Conservation (phyloP, 1,140 invertebrate genomes). For the Zaprionus inermis region DNA sequence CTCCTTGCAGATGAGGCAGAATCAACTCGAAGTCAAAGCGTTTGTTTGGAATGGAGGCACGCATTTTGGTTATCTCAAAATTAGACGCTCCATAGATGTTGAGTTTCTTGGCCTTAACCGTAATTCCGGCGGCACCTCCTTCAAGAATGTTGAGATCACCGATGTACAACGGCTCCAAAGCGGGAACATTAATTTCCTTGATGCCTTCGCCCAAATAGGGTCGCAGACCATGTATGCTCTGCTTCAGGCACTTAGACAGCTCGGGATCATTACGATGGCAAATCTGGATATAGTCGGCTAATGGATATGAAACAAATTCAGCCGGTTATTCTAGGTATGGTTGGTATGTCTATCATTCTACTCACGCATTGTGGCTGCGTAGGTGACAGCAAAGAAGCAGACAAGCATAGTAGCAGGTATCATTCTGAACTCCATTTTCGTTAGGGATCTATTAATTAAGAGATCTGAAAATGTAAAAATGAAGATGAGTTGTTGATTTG, state of each 20-base stretch:
- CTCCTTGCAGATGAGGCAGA: slow-evolving; percentile 86
- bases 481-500: neutral
- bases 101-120: slow-evolving; percentile 85
- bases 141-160: slow-evolving; percentile 86
- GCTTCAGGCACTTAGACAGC: slow-evolving; percentile 85
- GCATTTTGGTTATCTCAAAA: slow-evolving; percentile 86
- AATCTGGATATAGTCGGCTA: slow-evolving; percentile 87
- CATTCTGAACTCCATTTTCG: slow-evolving; percentile 56
- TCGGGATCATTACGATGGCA: slow-evolving; percentile 86
- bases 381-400: slow-evolving; percentile 41
- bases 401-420: slow-evolving; percentile 40
- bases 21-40: slow-evolving; percentile 85
- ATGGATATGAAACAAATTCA: slow-evolving; percentile 31
- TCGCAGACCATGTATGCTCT: slow-evolving; percentile 85
- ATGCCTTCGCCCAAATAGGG: slow-evolving; percentile 85
- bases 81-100: slow-evolving; percentile 87
- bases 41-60: slow-evolving; percentile 85
- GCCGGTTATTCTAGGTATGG: neutral
- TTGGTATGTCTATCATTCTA: neutral
- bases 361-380: slow-evolving; percentile 63
- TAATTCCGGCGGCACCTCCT: slow-evolving; percentile 84
- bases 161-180: slow-evolving; percentile 87
- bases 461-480: slow-evolving; percentile 30
- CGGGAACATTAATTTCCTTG: slow-evolving; percentile 86
- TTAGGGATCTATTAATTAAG: neutral